phyloP scores from a whole-genome alignment of 1,140 invertebrate genomes.

The Cephus cinctus region DNA sequence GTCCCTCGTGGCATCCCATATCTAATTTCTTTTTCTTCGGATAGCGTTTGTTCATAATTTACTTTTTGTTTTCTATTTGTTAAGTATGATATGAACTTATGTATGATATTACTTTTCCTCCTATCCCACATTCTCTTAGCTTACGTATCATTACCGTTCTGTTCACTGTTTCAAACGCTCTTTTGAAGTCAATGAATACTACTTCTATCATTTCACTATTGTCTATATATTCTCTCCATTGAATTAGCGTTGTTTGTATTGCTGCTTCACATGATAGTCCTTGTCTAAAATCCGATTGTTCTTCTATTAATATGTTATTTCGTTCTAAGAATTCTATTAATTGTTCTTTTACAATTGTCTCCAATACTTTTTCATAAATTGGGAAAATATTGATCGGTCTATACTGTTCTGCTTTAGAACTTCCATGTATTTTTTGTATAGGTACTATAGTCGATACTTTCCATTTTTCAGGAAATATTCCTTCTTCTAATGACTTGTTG shows the following conservation, averaged over 20 bases:
- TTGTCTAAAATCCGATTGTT: background rate
- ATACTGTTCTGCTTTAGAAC: background rate
- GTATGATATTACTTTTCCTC: background rate
- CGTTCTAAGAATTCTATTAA: background rate
- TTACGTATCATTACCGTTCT: background rate
- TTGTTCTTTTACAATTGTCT: background rate
- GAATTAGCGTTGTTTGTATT: background rate
- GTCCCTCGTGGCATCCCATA: too few relatives aligned
- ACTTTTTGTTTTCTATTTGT: too few relatives aligned
- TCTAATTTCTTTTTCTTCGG: too few relatives aligned
- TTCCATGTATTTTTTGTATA: background rate
- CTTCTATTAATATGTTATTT: background rate
- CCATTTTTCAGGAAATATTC: background rate
- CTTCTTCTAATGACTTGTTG: background rate
- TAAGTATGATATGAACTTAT: too few relatives aligned
- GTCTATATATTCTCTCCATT: background rate
- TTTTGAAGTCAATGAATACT: too few relatives aligned
- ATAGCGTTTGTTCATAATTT: too few relatives aligned
- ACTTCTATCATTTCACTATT: background rate
- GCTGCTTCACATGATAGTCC: background rate
- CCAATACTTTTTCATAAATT: background rate
- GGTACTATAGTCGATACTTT: background rate
- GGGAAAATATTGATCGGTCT: conserved; percentile 1
- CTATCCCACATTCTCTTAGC: background rate
- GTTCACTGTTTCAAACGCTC: conserved; percentile 1